Evolutionary conservation across 2,113 vertebrate genomes (phyloP).

Genomic region (Bubo scandiacus): DNA sequence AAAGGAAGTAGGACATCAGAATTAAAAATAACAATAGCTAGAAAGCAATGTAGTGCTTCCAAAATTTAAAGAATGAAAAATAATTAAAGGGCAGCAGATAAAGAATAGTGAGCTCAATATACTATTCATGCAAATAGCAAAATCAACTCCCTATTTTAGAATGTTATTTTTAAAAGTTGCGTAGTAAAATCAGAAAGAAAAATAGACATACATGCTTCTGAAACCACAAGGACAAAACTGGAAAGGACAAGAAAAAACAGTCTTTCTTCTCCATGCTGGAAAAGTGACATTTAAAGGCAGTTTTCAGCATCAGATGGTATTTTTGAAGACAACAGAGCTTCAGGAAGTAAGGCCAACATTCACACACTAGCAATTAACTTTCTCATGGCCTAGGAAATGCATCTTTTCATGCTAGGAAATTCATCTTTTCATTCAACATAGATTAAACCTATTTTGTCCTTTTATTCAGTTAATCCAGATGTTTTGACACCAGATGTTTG

Average conservation of each 20-base stretch:
- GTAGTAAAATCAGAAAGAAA: background rate
- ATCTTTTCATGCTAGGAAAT: no score
- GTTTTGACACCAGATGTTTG: background rate
- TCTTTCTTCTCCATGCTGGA: background rate
- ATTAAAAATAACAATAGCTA: conserved; percentile 60
- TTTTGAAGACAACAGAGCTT: background rate
- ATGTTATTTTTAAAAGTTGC: background rate
- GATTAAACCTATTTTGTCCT: background rate
- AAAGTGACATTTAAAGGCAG: background rate
- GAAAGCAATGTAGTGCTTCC: background rate
- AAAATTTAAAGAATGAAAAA: conserved; percentile 47
- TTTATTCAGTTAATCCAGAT: background rate
- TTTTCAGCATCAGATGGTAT: background rate
- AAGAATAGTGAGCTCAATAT: background rate
- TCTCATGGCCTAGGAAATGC: background rate
- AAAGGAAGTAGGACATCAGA: conserved; percentile 34
- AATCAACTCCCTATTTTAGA: background rate
- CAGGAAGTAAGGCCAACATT: background rate
- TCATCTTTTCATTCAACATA: background rate
- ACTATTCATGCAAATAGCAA: background rate
- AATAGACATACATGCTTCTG: background rate
- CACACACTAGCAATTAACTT: background rate
- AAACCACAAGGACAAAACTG: background rate
- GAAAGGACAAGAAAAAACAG: background rate
- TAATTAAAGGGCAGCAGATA: conserved; percentile 8